Evolutionary conservation across 1,140 invertebrate species (phyloP), one percentile per base, ranked within the genome.

Genomic region (Anadara kagoshimensis): DNA sequence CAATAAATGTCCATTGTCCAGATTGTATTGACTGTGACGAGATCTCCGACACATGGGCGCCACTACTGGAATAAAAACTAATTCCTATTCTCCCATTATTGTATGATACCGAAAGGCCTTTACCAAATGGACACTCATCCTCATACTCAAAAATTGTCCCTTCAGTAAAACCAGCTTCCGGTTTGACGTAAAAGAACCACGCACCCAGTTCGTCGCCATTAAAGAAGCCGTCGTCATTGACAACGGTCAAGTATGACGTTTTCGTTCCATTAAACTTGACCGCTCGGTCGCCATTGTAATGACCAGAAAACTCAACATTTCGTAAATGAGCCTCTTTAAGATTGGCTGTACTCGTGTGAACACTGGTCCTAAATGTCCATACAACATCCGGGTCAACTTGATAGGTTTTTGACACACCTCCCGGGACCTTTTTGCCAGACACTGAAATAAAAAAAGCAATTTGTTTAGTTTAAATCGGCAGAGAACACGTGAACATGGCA

Each of bases 111-210:
- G 12, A 29, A 16, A 57, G 20, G 4, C 56, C 56, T 4, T 26
- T 24, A 57, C 56, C 56, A 29, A 24, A 24, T 2, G 56, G 56
- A 24, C 56, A 57, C n/a, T n/a, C 20, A 12, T 36, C 56, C 18
- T 57, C 56, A 36, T 57, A 57, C 56, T 57, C 56, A 12, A 57
- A 18, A 3, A 57, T 57, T 14, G 56, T 57, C 24, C 24, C 56
- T 36, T 57, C 56, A 10, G 24, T 36, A 5, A 57, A 24, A 57
- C 36, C 56, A 0, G 56, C 36, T 12, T 57, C 56, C 2, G 36
- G 26, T 24, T 57, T 57, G 14, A 57, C 36, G 24, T 24, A 57
- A 36, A 57, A 57, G 22, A 57, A 57, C 56, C 56, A 57, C n/a
- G 56, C 56, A 24, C 56, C 56, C 56, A 24, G 18, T 24, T 57